Percentiles rank a stretch among this genome's conserved stretches.
Conservation (phyloP, 2,888 invertebrate genomes). For the Suillia variegata region DNA sequence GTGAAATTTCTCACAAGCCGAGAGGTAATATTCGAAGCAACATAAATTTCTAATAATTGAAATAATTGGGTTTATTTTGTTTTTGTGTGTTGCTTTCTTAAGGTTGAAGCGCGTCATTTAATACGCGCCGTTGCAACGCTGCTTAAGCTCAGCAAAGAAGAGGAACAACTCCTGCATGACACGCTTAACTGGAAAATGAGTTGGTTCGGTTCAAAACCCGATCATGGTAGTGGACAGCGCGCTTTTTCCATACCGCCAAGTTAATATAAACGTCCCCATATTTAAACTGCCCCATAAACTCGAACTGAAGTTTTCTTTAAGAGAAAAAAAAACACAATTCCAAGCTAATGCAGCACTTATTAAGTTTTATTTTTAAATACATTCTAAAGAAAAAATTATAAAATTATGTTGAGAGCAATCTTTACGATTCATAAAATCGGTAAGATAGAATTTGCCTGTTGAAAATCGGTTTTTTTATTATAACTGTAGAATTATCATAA, state of each 20-base stretch:
- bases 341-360: no score
- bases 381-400: no score
- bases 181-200: slow-evolving; percentile 62
- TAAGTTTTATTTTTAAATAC: no score
- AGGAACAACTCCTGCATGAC: slow-evolving; percentile 78
- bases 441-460: no score
- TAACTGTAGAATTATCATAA: no score
- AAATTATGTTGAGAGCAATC: no score
- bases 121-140: slow-evolving; percentile 86
- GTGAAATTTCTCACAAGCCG: slow-evolving; percentile 90
- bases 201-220: slow-evolving; percentile 66
- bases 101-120: slow-evolving; percentile 82
- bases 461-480: no score
- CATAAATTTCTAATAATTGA: background rate
- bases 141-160: slow-evolving; percentile 82
- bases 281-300: no score
- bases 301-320: background rate
- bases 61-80: no score
- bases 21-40: slow-evolving; percentile 64
- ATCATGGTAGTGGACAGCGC: slow-evolving; percentile 64
- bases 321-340: no score
- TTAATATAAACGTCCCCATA: slow-evolving; percentile 62
- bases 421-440: no score
- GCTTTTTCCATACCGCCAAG: slow-evolving; percentile 66
- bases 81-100: no score